Evolutionary conservation across 2,888 invertebrate genomes (phyloP).

Genomic region (Notodonta ziczac): DNA sequence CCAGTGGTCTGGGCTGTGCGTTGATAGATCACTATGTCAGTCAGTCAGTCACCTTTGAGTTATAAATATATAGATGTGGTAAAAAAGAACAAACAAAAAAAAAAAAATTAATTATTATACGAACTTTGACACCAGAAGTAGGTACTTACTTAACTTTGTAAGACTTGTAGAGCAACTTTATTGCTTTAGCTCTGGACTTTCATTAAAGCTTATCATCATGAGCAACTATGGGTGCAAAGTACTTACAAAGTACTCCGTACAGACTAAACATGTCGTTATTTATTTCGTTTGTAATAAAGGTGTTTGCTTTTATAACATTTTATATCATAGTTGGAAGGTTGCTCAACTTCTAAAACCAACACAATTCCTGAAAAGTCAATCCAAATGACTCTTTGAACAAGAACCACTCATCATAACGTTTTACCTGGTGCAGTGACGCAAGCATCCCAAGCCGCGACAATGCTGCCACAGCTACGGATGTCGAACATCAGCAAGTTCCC

Average conservation of each 20-base stretch:
- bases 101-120: too few relatives aligned
- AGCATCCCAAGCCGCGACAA: background rate
- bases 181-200: background rate
- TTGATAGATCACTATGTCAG: too few relatives aligned
- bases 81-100: too few relatives aligned
- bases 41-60: too few relatives aligned
- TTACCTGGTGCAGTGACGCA: background rate
- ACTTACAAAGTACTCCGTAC: background rate
- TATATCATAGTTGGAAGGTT: background rate
- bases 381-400: background rate
- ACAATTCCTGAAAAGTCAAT: background rate
- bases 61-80: too few relatives aligned
- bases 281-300: background rate
- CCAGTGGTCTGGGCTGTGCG: too few relatives aligned
- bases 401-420: background rate
- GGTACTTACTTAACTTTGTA: background rate
- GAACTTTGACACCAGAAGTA: background rate
- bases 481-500: background rate
- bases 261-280: background rate
- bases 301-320: background rate
- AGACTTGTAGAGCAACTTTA: background rate
- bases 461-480: background rate
- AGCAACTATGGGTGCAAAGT: background rate
- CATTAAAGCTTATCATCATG: background rate
- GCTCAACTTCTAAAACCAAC: background rate